Base-by-base conservation (phyloP, 2,797 vertebrate genomes). In the Podarcis siculus region DNA sequence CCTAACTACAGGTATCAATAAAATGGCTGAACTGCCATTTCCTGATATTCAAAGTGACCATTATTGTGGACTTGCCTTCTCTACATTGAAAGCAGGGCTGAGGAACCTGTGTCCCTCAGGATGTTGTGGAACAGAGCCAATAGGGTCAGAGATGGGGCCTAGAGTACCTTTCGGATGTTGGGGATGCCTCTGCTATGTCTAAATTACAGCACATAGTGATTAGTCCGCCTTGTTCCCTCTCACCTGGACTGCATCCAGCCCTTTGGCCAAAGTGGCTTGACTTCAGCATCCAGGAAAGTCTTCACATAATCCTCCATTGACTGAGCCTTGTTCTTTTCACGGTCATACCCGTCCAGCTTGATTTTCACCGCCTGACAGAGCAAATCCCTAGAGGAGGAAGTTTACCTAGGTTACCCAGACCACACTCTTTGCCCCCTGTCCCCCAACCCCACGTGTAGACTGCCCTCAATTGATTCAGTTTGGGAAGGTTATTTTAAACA, bases 181-280 rank as follows among this genome's bases (percentile, higher is more conserved):
- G 58, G 58, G 72, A 19, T 21, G 72, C 32, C 32, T 73, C 58
- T 17, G 58, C 58, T 37, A 35, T 27, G 35, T 15, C 15, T 35
- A 72, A 19, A 17, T 32, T 35, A 17, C 2, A 83, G 83, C 30
- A 5, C 4, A 17, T 4, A 1, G 4, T 17, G 1, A 27, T 30
- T 39, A 23, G 25, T 90, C 78, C 72, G 83, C 30, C 86, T 19
- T 27, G 4, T 35, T 79, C 86, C 90, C 89, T 92, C 96, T 96
- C 96, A 99, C 99, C 99, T 98, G 97, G 98, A 97, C 97, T 99
- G 99, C 99, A 99, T 99, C 99, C 99, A 99, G 96, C 99, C 99
- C 96, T 98, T 98, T 89, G 99, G 99, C 99, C 99, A 99, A 83
- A 99, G 98, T 77, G 98, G 97, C 96, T 98, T 99, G 96, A 99